These are phyloP conservation scores for Porites cylindrica DNA, from an alignment of 92 coral and sea anemone genomes.

Conservation along the genomic window DNA sequence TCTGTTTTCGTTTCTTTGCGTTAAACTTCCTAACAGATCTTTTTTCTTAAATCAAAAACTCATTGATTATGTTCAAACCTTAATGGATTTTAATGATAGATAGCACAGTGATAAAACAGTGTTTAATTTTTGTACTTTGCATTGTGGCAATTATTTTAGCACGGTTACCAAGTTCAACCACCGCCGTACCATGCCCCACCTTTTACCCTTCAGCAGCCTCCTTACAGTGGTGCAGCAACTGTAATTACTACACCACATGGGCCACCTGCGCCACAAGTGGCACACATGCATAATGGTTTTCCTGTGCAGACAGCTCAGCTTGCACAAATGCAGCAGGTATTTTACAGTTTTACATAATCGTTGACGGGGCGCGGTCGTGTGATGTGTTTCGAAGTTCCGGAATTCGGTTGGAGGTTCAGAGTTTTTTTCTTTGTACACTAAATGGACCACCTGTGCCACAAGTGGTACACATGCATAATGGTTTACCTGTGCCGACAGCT, in stretches of 20 bases:
- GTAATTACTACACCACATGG: background rate
- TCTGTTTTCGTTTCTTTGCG: too few species aligned
- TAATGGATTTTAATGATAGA: too few species aligned
- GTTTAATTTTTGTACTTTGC: too few species aligned
- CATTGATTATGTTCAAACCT: too few species aligned
- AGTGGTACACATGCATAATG: background rate
- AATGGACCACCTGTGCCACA: background rate
- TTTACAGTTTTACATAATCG: too few species aligned
- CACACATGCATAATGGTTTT: background rate
- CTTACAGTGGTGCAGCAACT: constrained; percentile 2
- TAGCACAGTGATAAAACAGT: too few species aligned
- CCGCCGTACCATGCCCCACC: constrained; percentile 7
- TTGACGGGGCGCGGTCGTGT: too few species aligned
- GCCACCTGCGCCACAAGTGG: background rate
- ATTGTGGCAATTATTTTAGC: background rate
- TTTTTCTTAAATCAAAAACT: too few species aligned
- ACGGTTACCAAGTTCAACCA: constrained; percentile 3
- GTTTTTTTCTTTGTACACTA: background rate
- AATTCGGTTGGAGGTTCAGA: too few species aligned
- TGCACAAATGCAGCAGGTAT: background rate
- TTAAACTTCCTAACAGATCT: too few species aligned
- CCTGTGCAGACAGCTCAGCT: background rate
- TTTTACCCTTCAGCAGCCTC: background rate
- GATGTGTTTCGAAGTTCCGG: too few species aligned
- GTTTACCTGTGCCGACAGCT: background rate